phyloP scores from a whole-genome alignment of 2,888 invertebrate genomes.

The Amiota minor region DNA sequence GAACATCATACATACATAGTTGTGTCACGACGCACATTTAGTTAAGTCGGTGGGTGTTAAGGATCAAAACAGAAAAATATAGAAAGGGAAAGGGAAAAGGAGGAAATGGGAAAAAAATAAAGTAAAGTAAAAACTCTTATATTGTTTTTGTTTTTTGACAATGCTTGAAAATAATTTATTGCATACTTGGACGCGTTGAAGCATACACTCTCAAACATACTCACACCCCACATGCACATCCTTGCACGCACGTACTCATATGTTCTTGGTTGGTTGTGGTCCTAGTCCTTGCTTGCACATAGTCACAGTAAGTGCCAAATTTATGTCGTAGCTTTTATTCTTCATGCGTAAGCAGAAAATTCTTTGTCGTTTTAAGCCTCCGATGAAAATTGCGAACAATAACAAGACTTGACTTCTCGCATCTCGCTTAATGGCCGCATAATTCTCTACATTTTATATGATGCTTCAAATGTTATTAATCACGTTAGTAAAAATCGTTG shows the following conservation, averaged over 20 bases:
- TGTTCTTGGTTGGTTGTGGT: too few relatives aligned
- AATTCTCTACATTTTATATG: conserved; percentile 27
- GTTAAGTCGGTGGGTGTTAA: neutral
- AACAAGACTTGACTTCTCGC: conserved; percentile 42
- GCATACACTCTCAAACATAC: conserved; percentile 27
- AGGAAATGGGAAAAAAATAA: neutral
- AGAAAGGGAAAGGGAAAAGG: neutral
- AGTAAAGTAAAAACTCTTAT: neutral
- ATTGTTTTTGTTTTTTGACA: neutral
- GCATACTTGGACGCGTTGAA: conserved; percentile 56
- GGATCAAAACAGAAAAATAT: neutral
- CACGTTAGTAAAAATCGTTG: neutral
- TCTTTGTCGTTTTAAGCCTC: conserved; percentile 18
- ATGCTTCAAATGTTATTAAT: neutral
- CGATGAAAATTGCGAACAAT: conserved; percentile 42
- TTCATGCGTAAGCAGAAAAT: conserved; percentile 11
- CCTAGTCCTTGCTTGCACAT: too few relatives aligned
- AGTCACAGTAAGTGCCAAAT: conserved; percentile 51
- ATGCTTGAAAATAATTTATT: conserved; percentile 56
- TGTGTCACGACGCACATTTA: neutral
- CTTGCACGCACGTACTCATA: conserved; percentile 11
- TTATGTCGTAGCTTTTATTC: conserved; percentile 49
- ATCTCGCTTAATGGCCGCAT: conserved; percentile 37
- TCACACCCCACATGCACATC: neutral
- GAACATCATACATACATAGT: neutral